A percentile compares a stretch with the other conserved stretches of the same genome.
Conservation (phyloP, 2,888 invertebrate species). For the Pteria penguin region DNA sequence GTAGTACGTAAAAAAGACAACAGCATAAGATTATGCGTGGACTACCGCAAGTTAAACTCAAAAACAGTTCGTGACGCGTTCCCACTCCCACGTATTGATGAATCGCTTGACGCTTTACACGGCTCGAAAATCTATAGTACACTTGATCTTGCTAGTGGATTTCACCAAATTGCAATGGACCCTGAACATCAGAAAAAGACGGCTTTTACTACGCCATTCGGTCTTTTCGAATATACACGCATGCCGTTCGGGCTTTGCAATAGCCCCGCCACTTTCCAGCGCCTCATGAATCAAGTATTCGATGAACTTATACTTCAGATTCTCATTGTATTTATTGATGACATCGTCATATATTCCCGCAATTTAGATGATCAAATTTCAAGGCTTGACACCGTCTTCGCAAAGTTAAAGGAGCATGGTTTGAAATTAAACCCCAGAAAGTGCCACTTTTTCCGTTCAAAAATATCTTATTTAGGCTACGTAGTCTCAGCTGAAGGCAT, state of each 20-base stretch:
- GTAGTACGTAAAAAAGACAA: conserved; percentile 27
- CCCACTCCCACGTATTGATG: conserved; percentile 46
- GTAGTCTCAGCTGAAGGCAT: not conserved
- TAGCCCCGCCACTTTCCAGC: conserved; percentile 10
- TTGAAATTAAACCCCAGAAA: conserved; percentile 29
- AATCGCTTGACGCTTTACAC: conserved; percentile 40
- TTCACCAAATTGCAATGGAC: conserved; percentile 42
- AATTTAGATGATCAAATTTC: not conserved
- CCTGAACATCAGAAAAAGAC: conserved; percentile 10
- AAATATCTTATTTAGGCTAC: conserved; percentile 17
- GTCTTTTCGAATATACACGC: conserved; percentile 5
- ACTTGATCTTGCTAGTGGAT: conserved; percentile 41
- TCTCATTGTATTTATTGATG: not conserved
- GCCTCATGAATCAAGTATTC: conserved; percentile 22
- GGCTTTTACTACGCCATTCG: conserved; percentile 13
- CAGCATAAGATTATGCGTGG: conserved; percentile 36
- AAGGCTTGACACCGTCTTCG: conserved; percentile 11
- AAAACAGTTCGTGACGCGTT: conserved; percentile 44
- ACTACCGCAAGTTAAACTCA: conserved; percentile 39
- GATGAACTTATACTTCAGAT: not conserved
- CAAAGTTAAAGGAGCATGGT: conserved; percentile 17
- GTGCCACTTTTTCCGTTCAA: conserved; percentile 11
- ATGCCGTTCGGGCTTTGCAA: conserved; percentile 29
- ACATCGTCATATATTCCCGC: conserved; percentile 9
- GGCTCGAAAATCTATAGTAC: conserved; percentile 32